Evolutionary conservation across 1,140 invertebrate species (phyloP).

Genomic region (Cydia fagiglandana): DNA sequence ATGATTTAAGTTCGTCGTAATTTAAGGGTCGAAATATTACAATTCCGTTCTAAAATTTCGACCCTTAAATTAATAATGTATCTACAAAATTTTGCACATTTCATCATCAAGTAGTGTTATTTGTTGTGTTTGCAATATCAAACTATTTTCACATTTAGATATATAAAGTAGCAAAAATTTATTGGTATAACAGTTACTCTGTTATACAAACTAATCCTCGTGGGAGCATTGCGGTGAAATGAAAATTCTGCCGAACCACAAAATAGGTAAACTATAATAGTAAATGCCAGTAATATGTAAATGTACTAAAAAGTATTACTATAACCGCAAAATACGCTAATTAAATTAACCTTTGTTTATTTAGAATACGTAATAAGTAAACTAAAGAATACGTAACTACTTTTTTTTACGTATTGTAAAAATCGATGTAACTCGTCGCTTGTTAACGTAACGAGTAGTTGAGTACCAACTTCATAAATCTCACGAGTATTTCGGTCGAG

Average conservation of each 20-base stretch:
- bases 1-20: too few relatives aligned
- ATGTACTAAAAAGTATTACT: neutral
- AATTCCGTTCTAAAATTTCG: too few relatives aligned
- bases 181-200: neutral
- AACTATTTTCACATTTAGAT: neutral
- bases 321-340: neutral
- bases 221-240: conserved; percentile 12
- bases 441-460: conserved; percentile 15
- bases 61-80: too few relatives aligned
- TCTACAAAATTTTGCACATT: too few relatives aligned
- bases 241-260: neutral
- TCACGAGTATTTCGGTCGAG: conserved; percentile 22
- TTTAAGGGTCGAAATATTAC: too few relatives aligned
- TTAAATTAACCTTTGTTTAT: neutral
- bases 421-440: neutral
- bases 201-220: conserved; percentile 7
- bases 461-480: conserved; percentile 1
- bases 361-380: neutral
- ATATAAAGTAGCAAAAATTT: neutral
- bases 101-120: too few relatives aligned
- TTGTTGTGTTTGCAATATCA: neutral
- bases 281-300: neutral
- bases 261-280: neutral
- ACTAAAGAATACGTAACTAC: too few relatives aligned
- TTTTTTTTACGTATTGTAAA: too few relatives aligned